Base-by-base conservation (phyloP, 2,888 invertebrate genomes). In the Drosophila diplacantha region DNA sequence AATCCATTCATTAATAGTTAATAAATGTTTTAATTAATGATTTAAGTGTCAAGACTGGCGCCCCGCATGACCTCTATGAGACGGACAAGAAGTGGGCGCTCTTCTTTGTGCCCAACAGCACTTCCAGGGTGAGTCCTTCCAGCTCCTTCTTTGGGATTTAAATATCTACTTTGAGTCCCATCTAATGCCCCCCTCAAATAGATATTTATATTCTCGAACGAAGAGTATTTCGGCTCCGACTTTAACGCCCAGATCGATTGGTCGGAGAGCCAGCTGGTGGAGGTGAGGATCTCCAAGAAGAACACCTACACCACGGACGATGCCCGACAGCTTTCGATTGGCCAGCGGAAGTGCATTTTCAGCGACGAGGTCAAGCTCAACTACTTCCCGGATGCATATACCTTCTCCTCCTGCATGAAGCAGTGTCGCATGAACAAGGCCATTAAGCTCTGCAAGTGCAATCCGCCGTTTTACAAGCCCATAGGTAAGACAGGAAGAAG, bases 251-350 rank as follows among this genome's bases (percentile, higher is more conserved):
- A 94, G 78, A 92, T 93, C 70, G 89, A 91, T 2, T 94, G 94
- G 94, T 91, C 92, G 43, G 90, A 83, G 51, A 81, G 76, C 32
- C 85, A 88, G 64, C 62, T 81, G 1, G 85, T 85, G 3, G 88
- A 87, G 62, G 82, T 88, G 14, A 80, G 88, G 5, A 88, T 94
- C 83, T 92, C 93, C 0, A 92, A 93, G 24, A 93, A 93, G 80
- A 92, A 93, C 83, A 94, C 94, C 0, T 94, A 94, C 84, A 94
- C 94, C 0, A 94, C 94, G 0, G 91, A 91, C 59, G 93, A 94
- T 81, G 93, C 94, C 0, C 89, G 91, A 0, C 94, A 94, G 75
- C 87, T 95, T 43, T 89, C 90, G 2, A 90, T 91, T 44, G 85
- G 85, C 3, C 94, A 95, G 85, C 88, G 95, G 11, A 91, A 92